phyloP scores from a whole-genome alignment of 2,113 vertebrate genomes.

The Ceuthmochares aereus region DNA sequence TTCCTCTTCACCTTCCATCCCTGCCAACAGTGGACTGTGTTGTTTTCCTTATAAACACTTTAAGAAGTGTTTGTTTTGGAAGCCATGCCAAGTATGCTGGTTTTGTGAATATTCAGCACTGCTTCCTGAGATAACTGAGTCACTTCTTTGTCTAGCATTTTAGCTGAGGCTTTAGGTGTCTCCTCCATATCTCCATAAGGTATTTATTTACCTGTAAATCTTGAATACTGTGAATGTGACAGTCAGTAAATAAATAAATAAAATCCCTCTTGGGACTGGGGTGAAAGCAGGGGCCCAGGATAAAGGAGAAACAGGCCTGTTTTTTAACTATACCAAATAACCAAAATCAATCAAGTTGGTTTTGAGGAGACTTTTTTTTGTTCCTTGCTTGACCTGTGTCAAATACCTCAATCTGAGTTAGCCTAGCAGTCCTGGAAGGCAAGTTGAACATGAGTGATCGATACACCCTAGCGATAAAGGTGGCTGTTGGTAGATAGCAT shows the following conservation, averaged over 20 bases:
- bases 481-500: background rate
- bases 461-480: background rate
- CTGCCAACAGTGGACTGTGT: background rate
- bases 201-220: background rate
- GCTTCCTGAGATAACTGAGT: background rate
- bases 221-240: background rate
- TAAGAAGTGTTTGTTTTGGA: background rate
- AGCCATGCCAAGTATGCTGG: accelerated
- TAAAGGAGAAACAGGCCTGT: background rate
- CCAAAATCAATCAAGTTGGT: background rate
- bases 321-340: background rate
- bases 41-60: background rate
- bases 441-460: background rate
- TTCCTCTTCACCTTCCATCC: background rate
- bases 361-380: background rate
- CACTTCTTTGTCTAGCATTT: background rate
- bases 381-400: background rate
- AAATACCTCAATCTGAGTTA: background rate
- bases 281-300: accelerated
- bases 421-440: background rate
- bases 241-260: background rate
- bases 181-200: background rate
- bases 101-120: background rate
- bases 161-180: background rate
- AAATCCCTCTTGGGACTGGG: background rate